Percentiles rank a stretch among this genome's conserved stretches.
phyloP scores from a whole-genome alignment of 2,113 vertebrate genomes.

The Polypterus senegalus region DNA sequence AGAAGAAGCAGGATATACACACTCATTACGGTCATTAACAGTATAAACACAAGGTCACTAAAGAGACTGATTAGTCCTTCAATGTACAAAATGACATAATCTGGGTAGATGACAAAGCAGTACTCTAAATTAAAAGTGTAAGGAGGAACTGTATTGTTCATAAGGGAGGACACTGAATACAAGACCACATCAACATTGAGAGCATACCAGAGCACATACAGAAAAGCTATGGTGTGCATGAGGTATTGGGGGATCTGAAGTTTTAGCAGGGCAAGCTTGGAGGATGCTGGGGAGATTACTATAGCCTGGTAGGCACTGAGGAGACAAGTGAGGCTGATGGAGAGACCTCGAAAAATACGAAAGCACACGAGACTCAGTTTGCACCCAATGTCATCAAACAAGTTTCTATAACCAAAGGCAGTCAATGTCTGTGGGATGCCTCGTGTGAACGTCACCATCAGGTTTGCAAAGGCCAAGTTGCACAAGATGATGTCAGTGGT shows the following conservation, averaged over 20 bases:
- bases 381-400: constrained; percentile 46
- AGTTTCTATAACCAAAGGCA: constrained; percentile 39
- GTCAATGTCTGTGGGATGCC: constrained; percentile 56
- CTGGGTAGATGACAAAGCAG: constrained; percentile 49
- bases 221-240: constrained; percentile 33
- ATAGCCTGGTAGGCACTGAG: constrained; percentile 53
- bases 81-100: constrained; percentile 49
- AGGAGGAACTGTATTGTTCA: constrained; percentile 41
- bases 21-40: constrained; percentile 50
- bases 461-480: constrained; percentile 53
- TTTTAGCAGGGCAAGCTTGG: constrained; percentile 33
- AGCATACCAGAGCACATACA: constrained; percentile 58
- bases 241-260: constrained; percentile 34
- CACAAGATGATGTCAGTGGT: constrained; percentile 55
- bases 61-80: constrained; percentile 43
- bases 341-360: constrained; percentile 47
- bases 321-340: constrained; percentile 57
- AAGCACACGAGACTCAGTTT: constrained; percentile 55
- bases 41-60: constrained; percentile 52
- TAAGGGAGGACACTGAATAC: constrained; percentile 45
- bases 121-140: constrained; percentile 58
- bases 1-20: constrained; percentile 47
- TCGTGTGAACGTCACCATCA: constrained; percentile 49
- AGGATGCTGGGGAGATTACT: constrained; percentile 35
- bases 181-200: constrained; percentile 46